Evolutionary conservation across 1,140 invertebrate genomes (phyloP), one percentile per base, ranked within the genome.

Genomic region (Sitodiplosis mosellana): DNA sequence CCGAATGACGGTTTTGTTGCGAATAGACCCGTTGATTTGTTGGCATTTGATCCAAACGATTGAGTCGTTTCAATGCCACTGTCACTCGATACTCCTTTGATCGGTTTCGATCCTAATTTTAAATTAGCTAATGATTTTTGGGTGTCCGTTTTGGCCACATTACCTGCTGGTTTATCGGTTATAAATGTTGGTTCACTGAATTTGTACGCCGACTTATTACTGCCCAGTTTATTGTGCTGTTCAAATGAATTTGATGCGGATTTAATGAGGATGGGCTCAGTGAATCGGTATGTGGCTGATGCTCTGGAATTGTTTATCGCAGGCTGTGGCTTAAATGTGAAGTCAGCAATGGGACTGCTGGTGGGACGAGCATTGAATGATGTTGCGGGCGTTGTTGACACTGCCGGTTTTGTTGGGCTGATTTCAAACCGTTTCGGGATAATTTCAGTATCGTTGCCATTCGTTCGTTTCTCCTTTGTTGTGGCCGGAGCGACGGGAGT

Each of bases 181-280:
- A 61, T 47, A 27, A 51, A 55, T 2, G 71, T 50, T 1, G 74
- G 73, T 42, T 69, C 66, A 54, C 71, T 74, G 50, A 76, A 76
- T 45, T 63, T 73, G 37, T 71, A 76, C 50, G 68, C 68, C 48
- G 69, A 69, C 7, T 67, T 65, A 1, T 68, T 65, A 36, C 10
- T 10, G 10, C 27, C 27, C 4, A 27, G 10, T 5, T 10, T 27
- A 27, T 27, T 27, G 27, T 27, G 10, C 27, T 27, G 27, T 27
- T 27, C 27, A 27, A 27, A 27, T 27, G 27, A 27, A 27, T 27
- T 27, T 27, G n/a, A n/a, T 27, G 27, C 27, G 27, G 27, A 5
- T 27, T 27, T 27, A 27, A 27, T 10, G 27, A 27, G 3, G 10
- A 27, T 27, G 4, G 27, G 27, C 10, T 27, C 27, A 27, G 4